Evolutionary conservation across 2,888 invertebrate genomes (phyloP), one percentile per base, ranked within the genome.

Genomic region (Xanthia icteritia): DNA sequence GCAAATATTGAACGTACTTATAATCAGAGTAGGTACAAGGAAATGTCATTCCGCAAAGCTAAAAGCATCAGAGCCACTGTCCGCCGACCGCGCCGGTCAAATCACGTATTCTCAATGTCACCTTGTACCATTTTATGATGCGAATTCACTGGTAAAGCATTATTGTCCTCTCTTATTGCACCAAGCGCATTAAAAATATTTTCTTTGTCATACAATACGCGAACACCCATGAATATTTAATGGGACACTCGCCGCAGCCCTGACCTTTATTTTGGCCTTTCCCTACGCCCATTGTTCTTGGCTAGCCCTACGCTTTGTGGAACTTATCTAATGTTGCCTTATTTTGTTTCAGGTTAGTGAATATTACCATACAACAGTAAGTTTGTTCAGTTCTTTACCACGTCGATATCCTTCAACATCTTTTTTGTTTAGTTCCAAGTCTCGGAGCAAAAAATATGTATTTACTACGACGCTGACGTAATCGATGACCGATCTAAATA

Each of bases 261-360:
- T 92, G 95, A 95, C 95, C 95, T 95, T 95, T 94, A 93, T 94
- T 94, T 94, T 93, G 90, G 93, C 93, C 94, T 94, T 94, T 92
- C 91, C 91, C 92, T 89, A 85, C 89, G 90, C 88, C 93, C 90
- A 94, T 95, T 95, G 95, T 95, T 95, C 93, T 91, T 86, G 82
- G 81, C 84, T 86, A 86, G 85, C 89, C 87, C 84, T 84, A 86
- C 71, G 90, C 89, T 89, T 90, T 73, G 70, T 80, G 61, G 61
- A 61, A 84, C 92, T 91, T 93, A 93, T 94, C 94, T 94, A 94
- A 93, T 89, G 90, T 91, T 91, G 27, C 71, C 64, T 82, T 90
- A 88, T 91, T 92, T 92, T 93, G 92, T 94, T 94, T 88, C 92
- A 91, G 90, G 91, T 92, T 76, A 83, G 82, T 85, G 60, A 54